phyloP scores from a whole-genome alignment of 2,113 vertebrate genomes.

The Phalacrocorax carbo region DNA sequence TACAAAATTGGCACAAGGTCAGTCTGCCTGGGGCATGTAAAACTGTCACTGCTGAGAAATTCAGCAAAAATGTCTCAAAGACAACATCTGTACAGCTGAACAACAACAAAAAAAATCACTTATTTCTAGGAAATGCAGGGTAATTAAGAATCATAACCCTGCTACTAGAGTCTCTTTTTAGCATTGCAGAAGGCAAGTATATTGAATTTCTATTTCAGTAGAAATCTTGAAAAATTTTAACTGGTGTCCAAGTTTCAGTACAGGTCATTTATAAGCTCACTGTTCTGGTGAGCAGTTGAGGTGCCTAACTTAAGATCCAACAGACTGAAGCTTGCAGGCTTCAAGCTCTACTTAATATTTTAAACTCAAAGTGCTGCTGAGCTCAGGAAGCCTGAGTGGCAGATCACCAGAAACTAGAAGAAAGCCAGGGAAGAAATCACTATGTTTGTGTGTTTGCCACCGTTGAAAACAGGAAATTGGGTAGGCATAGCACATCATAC shows the following conservation, averaged over 20 bases:
- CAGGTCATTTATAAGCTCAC: neutral
- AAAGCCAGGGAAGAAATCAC: neutral
- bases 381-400: neutral
- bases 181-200: neutral
- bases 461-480: neutral
- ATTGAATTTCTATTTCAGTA: neutral
- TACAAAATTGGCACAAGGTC: neutral
- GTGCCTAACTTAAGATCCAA: neutral
- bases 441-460: neutral
- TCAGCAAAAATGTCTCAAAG: neutral
- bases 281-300: neutral
- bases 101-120: neutral
- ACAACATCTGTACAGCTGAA: neutral
- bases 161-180: neutral
- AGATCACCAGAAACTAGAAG: neutral
- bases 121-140: neutral
- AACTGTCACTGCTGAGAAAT: constrained; percentile 9
- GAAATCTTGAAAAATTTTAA: neutral
- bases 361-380: neutral
- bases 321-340: neutral
- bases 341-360: neutral
- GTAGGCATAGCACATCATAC: neutral
- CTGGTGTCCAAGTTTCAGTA: neutral
- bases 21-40: neutral
- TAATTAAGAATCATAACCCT: neutral